These are phyloP conservation scores for Drosophila ananassae DNA, from an alignment of 1,140 invertebrate genomes.

Conservation along the genomic window DNA sequence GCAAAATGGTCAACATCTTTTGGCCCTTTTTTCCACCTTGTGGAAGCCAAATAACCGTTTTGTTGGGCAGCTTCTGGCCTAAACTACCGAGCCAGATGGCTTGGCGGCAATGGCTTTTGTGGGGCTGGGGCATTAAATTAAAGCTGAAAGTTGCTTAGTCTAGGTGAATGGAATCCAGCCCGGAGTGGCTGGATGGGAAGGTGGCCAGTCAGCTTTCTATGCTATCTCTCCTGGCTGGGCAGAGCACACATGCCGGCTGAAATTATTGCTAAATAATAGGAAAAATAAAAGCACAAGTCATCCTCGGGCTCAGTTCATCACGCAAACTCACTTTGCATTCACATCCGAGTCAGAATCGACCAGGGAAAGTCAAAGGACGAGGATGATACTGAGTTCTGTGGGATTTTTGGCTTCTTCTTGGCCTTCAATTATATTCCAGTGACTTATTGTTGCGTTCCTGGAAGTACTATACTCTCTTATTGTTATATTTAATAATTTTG, in stretches of 20 bases:
- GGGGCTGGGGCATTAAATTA: slow-evolving; percentile 68
- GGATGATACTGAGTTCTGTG: slow-evolving; percentile 19
- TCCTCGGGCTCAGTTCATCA: slow-evolving; percentile 53
- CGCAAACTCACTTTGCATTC: slow-evolving; percentile 79
- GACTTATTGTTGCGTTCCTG: slow-evolving; percentile 20
- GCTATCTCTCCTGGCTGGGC: slow-evolving; percentile 18
- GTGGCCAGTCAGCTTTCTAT: slow-evolving; percentile 63
- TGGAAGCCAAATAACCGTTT: slow-evolving; percentile 75
- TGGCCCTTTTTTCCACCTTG: slow-evolving; percentile 55
- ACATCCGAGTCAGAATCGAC: slow-evolving; percentile 49
- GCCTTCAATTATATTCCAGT: slow-evolving; percentile 46
- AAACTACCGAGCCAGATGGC: slow-evolving; percentile 65
- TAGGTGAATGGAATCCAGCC: slow-evolving; percentile 7
- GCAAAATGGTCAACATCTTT: slow-evolving; percentile 23
- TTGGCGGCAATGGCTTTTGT: slow-evolving; percentile 2
- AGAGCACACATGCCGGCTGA: slow-evolving; percentile 45
- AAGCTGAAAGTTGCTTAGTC: slow-evolving; percentile 70
- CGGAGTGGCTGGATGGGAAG: neutral
- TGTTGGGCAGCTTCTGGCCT: slow-evolving; percentile 59
- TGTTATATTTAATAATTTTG: neutral
- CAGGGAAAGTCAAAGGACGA: slow-evolving; percentile 31
- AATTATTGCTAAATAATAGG: slow-evolving; percentile 79
- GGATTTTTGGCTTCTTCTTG: slow-evolving; percentile 37
- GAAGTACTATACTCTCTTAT: neutral
- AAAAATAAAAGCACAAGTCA: slow-evolving; percentile 82